Evolutionary conservation across 1,140 invertebrate genomes (phyloP), one percentile per base, ranked within the genome.

Genomic region (Lethrus apterus): DNA sequence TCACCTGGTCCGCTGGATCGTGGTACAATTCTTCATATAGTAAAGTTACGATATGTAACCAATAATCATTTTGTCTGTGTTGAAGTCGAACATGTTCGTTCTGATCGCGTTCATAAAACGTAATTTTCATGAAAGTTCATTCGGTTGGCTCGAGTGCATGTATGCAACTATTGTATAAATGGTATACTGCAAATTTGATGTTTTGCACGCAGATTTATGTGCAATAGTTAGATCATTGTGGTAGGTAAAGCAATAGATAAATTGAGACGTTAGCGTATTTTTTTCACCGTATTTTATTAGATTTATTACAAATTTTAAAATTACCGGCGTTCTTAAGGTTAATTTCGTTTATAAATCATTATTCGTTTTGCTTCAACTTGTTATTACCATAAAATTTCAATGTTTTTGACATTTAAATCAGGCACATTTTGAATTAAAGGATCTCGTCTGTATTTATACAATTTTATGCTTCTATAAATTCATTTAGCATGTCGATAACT

Each of bases 221-320:
- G 32, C 34, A 38, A 36, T 47, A 38, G 24, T 51, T 45, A 36
- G 41, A 45, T 44, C 52, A 34, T 24, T 18, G 50, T 50, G 30
- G 54, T 52, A 56, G 54, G 54, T 56, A 56, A 43, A 44, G 33
- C 52, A 40, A 51, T 52, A 49, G 46, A 55, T 55, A 52, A 55
- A 56, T 56, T 56, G 51, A 56, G 54, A 56, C 40, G 54, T 56
- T 53, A 50, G 34, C 43, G 24, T 48, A 48, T 54, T 50, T 51
- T 14, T 23, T 21, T 21, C 18, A 21, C 18, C 7, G 9, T 7
- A 42, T 29, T 15, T 24, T 29, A 17, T 29, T 42, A 26, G 40
- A 42, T 42, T 42, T 42, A 42, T 10, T 14, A 29, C 24, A 14
- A 13, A 4, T 29, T 21, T 7, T 15, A 9, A 42, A 42, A 42